phyloP scores from a whole-genome alignment of 2,888 invertebrate species.

The Sinelater perroti region DNA sequence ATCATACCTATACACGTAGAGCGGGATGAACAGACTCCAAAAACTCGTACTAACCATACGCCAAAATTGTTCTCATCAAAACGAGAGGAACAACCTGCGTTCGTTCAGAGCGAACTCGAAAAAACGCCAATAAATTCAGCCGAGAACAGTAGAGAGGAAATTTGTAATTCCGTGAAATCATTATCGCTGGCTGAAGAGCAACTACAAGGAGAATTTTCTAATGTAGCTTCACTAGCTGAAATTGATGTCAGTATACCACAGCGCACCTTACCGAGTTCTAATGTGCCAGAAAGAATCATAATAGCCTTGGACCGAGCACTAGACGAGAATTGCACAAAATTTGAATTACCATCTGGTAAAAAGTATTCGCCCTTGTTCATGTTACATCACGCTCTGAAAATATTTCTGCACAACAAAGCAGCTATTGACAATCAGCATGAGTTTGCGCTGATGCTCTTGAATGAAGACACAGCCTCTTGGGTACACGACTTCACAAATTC shows the following conservation, averaged over 20 bases:
- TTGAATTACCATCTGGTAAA: constrained; percentile 64
- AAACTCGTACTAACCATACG: neutral
- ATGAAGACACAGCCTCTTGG: constrained; percentile 65
- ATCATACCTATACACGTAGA: constrained; percentile 28
- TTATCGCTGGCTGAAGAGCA: neutral
- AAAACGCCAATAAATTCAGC: constrained; percentile 1
- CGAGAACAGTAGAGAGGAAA: neutral
- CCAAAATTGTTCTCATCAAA: neutral
- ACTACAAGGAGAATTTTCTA: too few relatives aligned
- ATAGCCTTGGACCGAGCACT: constrained; percentile 70
- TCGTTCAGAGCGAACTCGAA: neutral
- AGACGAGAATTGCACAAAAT: constrained; percentile 66
- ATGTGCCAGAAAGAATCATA: constrained; percentile 70
- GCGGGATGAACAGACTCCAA: constrained; percentile 1
- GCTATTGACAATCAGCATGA: constrained; percentile 69
- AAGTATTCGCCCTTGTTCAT: constrained; percentile 68
- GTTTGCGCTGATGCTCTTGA: constrained; percentile 69
- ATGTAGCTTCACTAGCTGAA: constrained; percentile 6
- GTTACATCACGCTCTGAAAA: constrained; percentile 70
- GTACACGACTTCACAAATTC: constrained; percentile 71
- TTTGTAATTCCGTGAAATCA: neutral
- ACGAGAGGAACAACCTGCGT: neutral
- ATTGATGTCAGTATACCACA: constrained; percentile 51
- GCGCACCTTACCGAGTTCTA: constrained; percentile 63
- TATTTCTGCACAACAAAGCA: constrained; percentile 70